These are phyloP conservation scores for Homarus gammarus DNA, from an alignment of 2,888 invertebrate species.

Conservation along the genomic window DNA sequence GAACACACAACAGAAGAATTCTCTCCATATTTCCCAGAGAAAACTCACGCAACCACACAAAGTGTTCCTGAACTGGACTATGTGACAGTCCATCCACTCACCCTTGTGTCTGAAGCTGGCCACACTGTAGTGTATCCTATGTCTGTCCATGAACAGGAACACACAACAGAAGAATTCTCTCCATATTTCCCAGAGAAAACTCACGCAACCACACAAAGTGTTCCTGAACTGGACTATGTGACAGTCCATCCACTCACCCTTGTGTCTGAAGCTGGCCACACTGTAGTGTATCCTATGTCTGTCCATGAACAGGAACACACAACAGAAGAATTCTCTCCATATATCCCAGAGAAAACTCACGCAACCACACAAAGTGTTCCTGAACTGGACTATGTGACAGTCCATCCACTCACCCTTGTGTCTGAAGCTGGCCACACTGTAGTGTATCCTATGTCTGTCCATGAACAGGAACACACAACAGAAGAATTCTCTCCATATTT, in stretches of 20 bases:
- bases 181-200: neutral
- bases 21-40: neutral
- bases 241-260: neutral
- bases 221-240: conserved; percentile 5
- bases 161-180: neutral
- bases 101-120: neutral
- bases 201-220: neutral
- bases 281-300: neutral
- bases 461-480: conserved; percentile 10
- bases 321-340: conserved; percentile 2
- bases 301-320: neutral
- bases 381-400: neutral
- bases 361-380: neutral
- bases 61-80: neutral
- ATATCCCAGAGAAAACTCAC: neutral
- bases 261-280: no score
- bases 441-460: conserved; percentile 1
- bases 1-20: conserved; percentile 2
- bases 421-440: neutral
- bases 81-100: neutral
- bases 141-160: neutral
- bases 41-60: neutral
- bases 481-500: conserved; percentile 13
- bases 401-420: neutral
- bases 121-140: neutral